These are phyloP conservation scores for Limnothrissa miodon DNA, from an alignment of 2,113 vertebrate species.

Conservation along the genomic window DNA sequence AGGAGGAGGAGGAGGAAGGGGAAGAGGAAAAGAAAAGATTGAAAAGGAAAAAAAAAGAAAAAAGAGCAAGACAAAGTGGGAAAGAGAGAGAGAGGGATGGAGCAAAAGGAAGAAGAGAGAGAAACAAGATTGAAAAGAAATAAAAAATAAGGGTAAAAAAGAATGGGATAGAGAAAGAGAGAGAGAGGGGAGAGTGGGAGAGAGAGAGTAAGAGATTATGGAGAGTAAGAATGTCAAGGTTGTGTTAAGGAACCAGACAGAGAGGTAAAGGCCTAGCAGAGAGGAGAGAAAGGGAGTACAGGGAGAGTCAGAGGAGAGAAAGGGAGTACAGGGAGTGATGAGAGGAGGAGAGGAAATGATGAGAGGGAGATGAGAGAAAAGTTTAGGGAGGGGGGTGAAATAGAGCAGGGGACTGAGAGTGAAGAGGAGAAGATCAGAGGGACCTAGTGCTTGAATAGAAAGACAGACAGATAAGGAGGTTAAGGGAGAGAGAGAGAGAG, in stretches of 20 bases:
- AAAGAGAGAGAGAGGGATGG: constrained; percentile 42
- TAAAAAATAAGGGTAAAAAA: no score
- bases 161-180: no score
- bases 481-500: not conserved
- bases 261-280: not conserved
- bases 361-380: not conserved
- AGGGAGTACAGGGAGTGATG: no score
- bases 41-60: no score
- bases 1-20: constrained; percentile 26
- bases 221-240: no score
- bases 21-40: constrained; percentile 41
- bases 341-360: not conserved
- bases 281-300: constrained; percentile 16
- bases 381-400: not conserved
- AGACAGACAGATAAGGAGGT: not conserved
- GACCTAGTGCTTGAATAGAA: not conserved
- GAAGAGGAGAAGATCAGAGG: not conserved
- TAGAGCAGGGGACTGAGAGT: not conserved
- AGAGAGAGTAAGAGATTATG: no score
- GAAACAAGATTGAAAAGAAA: not conserved
- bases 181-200: no score
- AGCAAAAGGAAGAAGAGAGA: not conserved
- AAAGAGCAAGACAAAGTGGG: not conserved
- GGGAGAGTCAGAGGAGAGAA: not conserved
- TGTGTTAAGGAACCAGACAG: not conserved